A percentile compares a stretch with the other conserved stretches of the same genome.
These are phyloP conservation scores for Apis dorsata DNA, from an alignment of 1,140 invertebrate genomes.

Conservation along the genomic window DNA sequence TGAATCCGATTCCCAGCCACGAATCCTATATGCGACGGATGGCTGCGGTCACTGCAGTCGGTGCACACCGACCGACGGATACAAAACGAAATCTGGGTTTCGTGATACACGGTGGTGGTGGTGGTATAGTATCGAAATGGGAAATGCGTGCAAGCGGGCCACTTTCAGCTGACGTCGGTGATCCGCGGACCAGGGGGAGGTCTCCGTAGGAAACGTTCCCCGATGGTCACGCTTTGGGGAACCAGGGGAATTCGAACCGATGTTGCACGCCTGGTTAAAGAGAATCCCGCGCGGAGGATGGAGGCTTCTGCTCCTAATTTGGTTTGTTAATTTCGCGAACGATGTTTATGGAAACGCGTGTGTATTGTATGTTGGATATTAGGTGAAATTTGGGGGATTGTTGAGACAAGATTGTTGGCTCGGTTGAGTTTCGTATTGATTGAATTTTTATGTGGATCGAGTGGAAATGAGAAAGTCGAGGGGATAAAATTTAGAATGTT, in stretches of 20 bases:
- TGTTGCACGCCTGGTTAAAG: not conserved
- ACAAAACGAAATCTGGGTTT: conserved; percentile 55
- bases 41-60: conserved; percentile 66
- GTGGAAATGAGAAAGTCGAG: no score
- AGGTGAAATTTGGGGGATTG: not conserved
- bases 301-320: not conserved
- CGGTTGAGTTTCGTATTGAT: no score
- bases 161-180: conserved; percentile 18
- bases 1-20: conserved; percentile 73
- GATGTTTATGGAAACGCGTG: not conserved
- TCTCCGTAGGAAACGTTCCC: no score
- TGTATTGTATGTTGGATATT: no score
- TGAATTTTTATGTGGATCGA: no score
- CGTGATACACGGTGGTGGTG: conserved; percentile 1
- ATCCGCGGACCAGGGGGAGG: not conserved
- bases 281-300: not conserved
- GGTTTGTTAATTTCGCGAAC: not conserved
- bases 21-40: conserved; percentile 72
- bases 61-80: conserved; percentile 36
- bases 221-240: not conserved
- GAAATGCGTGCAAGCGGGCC: conserved; percentile 34
- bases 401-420: not conserved
- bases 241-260: not conserved
- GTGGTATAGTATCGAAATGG: conserved; percentile 29
- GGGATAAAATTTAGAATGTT: no score